Conservation (phyloP, 37 sponge, comb jelly and placozoan genomes). For the Cladorhizidae sp. region DNA sequence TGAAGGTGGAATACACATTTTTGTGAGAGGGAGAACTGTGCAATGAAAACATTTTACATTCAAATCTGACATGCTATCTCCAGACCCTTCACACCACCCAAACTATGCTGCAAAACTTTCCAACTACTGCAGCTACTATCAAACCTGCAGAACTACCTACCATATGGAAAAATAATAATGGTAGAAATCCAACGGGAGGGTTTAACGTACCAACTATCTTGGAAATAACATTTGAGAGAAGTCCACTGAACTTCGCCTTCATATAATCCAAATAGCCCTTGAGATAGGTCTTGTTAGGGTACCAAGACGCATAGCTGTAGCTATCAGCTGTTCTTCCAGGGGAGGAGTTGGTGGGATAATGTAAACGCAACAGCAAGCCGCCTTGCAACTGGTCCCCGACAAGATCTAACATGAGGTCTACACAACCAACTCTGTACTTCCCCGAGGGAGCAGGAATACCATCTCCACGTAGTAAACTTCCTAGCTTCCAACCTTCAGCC, state of each 20-base stretch:
- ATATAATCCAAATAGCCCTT: slow-evolving; percentile 39
- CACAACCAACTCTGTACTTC: slow-evolving; percentile 53
- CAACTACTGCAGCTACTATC: no score
- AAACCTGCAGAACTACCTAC: no score
- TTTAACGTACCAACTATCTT: slow-evolving; percentile 13
- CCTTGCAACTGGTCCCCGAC: slow-evolving; percentile 2
- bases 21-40: no score
- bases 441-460: slow-evolving; percentile 72
- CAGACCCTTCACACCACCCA: no score
- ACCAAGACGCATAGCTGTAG: slow-evolving; percentile 34
- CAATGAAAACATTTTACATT: no score
- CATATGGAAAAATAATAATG: no score
- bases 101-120: no score
- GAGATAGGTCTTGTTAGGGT: slow-evolving; percentile 46
- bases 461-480: slow-evolving; percentile 3
- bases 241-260: not conserved
- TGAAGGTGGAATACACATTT: no score
- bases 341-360: slow-evolving; percentile 49
- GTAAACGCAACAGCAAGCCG: slow-evolving; percentile 50
- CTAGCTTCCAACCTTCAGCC: slow-evolving; percentile 31
- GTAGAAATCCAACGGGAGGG: no score
- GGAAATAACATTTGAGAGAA: slow-evolving; percentile 1
- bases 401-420: slow-evolving; percentile 62
- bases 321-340: not conserved
- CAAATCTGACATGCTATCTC: no score